These are phyloP conservation scores for Phataginus tetradactyla DNA, from an alignment of 2,797 vertebrate genomes.

Conservation along the genomic window DNA sequence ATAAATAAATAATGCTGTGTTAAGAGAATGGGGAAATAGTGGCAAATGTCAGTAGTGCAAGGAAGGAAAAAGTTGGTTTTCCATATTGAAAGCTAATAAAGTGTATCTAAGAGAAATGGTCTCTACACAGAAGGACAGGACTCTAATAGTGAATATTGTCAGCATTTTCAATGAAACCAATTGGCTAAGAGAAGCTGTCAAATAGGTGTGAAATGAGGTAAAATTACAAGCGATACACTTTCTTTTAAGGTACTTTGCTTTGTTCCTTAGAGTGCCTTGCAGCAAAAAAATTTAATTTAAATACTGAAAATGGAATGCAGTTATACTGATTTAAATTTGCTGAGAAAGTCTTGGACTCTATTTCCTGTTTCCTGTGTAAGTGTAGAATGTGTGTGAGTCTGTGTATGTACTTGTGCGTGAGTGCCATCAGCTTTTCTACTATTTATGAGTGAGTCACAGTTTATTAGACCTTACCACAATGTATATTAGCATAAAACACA, in stretches of 20 bases:
- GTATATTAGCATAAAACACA: slow-evolving; percentile 86
- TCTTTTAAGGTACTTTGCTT: slow-evolving; percentile 88
- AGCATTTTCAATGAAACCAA: slow-evolving; percentile 84
- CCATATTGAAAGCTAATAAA: slow-evolving; percentile 78
- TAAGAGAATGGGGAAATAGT: slow-evolving; percentile 58
- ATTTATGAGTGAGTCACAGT: slow-evolving; percentile 84
- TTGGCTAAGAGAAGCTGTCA: slow-evolving; percentile 85
- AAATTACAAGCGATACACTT: slow-evolving; percentile 86
- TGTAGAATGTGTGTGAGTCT: slow-evolving; percentile 71
- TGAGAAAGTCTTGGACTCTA: slow-evolving; percentile 84
- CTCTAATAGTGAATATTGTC: slow-evolving; percentile 82
- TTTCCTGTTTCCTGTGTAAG: slow-evolving; percentile 83
- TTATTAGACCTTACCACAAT: slow-evolving; percentile 84
- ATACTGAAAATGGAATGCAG: slow-evolving; percentile 86
- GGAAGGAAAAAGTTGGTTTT: slow-evolving; percentile 60
- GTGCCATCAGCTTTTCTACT: slow-evolving; percentile 80
- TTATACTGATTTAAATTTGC: slow-evolving; percentile 87
- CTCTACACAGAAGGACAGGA: slow-evolving; percentile 51
- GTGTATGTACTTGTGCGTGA: slow-evolving; percentile 66
- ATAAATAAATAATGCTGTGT: slow-evolving; percentile 74
- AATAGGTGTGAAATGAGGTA: slow-evolving; percentile 88
- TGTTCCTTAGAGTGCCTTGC: slow-evolving; percentile 84
- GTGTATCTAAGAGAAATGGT: slow-evolving; percentile 73
- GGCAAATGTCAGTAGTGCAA: neutral
- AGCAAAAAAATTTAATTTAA: slow-evolving; percentile 87